These are phyloP conservation scores for Bos javanicus DNA, from an alignment of 2,113 vertebrate genomes.

Conservation along the genomic window DNA sequence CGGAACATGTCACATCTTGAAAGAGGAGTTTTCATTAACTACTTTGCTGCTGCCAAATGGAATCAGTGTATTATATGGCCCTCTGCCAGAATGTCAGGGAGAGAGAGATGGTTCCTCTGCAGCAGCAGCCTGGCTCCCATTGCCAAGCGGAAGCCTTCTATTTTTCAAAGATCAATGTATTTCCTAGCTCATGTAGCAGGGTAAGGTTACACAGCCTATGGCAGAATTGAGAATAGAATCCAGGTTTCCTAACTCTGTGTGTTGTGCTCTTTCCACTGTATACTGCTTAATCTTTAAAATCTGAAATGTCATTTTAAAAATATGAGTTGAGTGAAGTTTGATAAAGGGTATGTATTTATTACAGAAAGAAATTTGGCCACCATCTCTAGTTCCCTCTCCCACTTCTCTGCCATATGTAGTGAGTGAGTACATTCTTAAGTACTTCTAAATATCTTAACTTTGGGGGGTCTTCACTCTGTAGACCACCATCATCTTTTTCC, in stretches of 20 bases:
- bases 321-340: not conserved
- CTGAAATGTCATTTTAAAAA: not conserved
- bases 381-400: not conserved
- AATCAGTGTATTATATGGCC: conserved; percentile 31
- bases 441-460: not conserved
- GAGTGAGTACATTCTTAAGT: not conserved
- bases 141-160: not conserved
- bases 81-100: conserved; percentile 4
- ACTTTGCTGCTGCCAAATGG: conserved; percentile 56
- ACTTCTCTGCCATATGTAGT: not conserved
- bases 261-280: not conserved
- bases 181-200: not conserved
- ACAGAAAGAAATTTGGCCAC: not conserved
- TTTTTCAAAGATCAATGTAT: not conserved
- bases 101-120: not conserved
- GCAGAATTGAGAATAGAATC: not conserved
- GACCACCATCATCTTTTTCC: not conserved
- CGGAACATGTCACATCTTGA: conserved; percentile 59
- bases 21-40: conserved; percentile 63
- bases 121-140: not conserved
- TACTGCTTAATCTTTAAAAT: not conserved
- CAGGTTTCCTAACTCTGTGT: not conserved
- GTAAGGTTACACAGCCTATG: not conserved
- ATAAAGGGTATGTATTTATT: not conserved
- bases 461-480: not conserved